Evolutionary conservation across 1,140 invertebrate genomes (phyloP), one percentile per base, ranked within the genome.

Genomic region (Himalopsyche phryganea): DNA sequence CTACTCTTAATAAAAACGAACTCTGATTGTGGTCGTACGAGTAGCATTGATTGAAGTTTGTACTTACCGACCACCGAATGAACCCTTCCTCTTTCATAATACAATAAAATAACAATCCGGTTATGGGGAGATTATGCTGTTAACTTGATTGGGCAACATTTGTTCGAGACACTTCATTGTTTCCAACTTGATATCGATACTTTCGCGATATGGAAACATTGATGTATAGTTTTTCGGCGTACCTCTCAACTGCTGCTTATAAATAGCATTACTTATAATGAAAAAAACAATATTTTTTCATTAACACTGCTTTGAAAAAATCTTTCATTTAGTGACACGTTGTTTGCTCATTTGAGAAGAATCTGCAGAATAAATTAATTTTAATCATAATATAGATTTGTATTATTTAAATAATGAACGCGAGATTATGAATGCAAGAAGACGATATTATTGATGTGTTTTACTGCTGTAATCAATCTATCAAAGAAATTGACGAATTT

Each of bases 91-190:
- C 38, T 3, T 58, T 54, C 35, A 52, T 10, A 41, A 23, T 36
- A 44, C 38, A 11, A 28, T 15, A 41, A 33, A 49, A 62, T 62
- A 62, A 53, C 55, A 53, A 53, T 58, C 55, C 54, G 32, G 50
- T 58, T 58, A 54, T 50, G 47, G 18, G 47, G 50, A 55, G 56
- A 58, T 62, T 52, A 57, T 32, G 42, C 50, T 33, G 61, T 63
- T 63, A 55, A 63, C 55, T 63, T 63, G 61, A 63, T 63, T 58
- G 61, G 51, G 35, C 61, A 63, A 63, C 56, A 63, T 63, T 63
- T 63, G 56, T 63, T 58, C 50, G 46, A 58, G 61, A 58, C 56
- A 63, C 51, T 58, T 17, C 38, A 40, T 40, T 40, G 38, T 40
- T 40, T 40, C 38, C 11, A 15, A 40, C 11, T 40, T 28, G 23